phyloP scores from a whole-genome alignment of 1,140 invertebrate genomes.

The Eriocheir sinensis region DNA sequence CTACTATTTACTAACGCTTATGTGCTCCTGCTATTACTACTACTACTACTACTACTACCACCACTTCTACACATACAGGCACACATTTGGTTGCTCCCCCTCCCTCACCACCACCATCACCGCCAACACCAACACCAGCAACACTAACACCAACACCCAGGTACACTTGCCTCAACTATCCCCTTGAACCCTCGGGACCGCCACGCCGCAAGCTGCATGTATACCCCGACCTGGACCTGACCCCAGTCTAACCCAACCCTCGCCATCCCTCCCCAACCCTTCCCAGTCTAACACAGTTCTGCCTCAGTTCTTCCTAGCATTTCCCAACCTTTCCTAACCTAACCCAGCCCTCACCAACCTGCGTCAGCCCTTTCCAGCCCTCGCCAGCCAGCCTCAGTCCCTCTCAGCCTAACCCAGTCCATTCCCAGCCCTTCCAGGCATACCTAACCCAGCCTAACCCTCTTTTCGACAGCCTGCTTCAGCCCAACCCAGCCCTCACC shows the following conservation, averaged over 20 bases:
- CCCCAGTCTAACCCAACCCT: not conserved
- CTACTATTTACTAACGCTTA: not conserved
- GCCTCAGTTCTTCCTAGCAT: too few species aligned
- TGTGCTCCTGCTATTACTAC: not conserved
- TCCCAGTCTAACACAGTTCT: too few species aligned
- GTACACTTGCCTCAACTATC: slow-evolving; percentile 23
- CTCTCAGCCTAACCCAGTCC: too few species aligned
- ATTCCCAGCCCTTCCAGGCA: too few species aligned
- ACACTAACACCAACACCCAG: not conserved
- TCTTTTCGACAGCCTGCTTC: too few species aligned
- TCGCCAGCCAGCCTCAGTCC: not conserved
- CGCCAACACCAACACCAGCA: not conserved
- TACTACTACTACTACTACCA: not conserved
- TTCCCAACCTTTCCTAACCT: too few species aligned
- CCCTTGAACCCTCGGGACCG: not conserved
- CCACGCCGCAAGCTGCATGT: not conserved
- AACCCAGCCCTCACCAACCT: too few species aligned
- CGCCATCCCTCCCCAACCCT: not conserved
- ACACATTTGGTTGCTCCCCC: not conserved
- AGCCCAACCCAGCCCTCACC: too few species aligned
- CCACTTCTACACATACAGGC: not conserved
- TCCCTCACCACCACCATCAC: not conserved
- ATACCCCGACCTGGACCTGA: not conserved
- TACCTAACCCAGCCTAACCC: too few species aligned
- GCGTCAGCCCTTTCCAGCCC: too few species aligned